Conservation (phyloP, 2,888 invertebrate genomes). For the Unio delphinus region DNA sequence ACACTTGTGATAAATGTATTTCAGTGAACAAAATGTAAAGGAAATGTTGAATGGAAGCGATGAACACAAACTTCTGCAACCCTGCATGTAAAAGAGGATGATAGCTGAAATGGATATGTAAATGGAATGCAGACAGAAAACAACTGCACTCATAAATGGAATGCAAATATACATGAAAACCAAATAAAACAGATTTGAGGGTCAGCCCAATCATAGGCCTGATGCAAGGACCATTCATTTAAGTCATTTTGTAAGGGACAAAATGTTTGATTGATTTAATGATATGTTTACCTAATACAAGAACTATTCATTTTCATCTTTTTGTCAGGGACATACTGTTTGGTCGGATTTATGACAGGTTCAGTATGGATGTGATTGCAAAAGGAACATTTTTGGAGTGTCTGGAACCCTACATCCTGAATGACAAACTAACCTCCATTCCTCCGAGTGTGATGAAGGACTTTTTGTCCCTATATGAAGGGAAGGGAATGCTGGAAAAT, state of each 20-base stretch:
- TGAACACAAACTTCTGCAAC: no score
- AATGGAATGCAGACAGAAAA: no score
- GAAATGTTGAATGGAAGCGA: no score
- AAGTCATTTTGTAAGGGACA: conserved; percentile 56
- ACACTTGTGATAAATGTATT: no score
- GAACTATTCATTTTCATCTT: not conserved
- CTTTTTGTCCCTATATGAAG: conserved; percentile 80
- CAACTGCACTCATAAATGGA: no score
- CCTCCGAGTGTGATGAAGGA: conserved; percentile 83
- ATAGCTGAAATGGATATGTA: no score
- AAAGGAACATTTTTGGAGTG: conserved; percentile 80
- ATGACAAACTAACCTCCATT: conserved; percentile 76
- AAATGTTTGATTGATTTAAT: conserved; percentile 76
- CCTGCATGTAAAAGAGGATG: no score
- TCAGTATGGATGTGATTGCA: conserved; percentile 76
- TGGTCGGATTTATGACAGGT: conserved; percentile 78
- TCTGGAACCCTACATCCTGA: conserved; percentile 81
- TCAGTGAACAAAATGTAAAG: no score
- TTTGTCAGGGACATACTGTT: conserved; percentile 70
- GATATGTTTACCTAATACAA: conserved; percentile 73
- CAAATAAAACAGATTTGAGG: no score
- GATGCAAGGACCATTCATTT: not conserved
- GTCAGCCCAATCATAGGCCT: conserved; percentile 13
- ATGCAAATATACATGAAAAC: no score
- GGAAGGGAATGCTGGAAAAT: conserved; percentile 77